Base-by-base conservation (phyloP, 1,140 invertebrate species). In the Brachionus rubens region DNA sequence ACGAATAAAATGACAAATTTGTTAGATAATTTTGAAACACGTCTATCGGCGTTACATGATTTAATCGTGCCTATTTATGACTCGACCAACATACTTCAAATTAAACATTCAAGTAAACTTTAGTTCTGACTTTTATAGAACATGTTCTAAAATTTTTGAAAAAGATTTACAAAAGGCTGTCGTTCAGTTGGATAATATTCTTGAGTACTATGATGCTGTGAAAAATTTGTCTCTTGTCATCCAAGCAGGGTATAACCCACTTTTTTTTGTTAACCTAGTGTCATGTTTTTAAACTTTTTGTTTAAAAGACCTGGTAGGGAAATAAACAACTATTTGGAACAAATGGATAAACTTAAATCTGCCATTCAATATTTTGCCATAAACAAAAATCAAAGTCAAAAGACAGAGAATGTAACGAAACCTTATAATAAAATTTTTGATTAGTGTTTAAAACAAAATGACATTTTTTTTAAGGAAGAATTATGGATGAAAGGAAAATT, bases 171-270 rank as follows among this genome's bases (percentile, higher is more conserved):
- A 72, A 40, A 72, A 24, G 30, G 26, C 36, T 48, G 68, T 72
- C 24, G 21, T 19, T 41, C 28, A 72, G 41, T 19, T 72, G n/a
- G 46, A 72, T 12, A 72, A 72, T 40, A 72, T 72, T 24, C 19
- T 72, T 12, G 68, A 72, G 26, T 72, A 50, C 24, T 50, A 72
- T 54, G 46, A 72, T 40, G 16, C 68, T 9, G 68, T 72, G 3
- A 50, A 72, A 48, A 50, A 48, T 36, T 40, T 50, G 33, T 50
- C 68, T 9, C 1, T 36, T 12, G 33, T 40, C 0, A 50, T 72
- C 41, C 68, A 54, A 54, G 68, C 68, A 33, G 68, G 68, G 68
- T 72, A 59, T 33, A n/a, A n/a, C n/a, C n/a, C n/a, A n/a, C n/a
- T n/a, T n/a, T n/a, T n/a, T n/a, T n/a, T n/a, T n/a, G n/a, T n/a